These are phyloP conservation scores for Alloscopus bannaensis DNA, from an alignment of 2,888 invertebrate genomes.

Conservation along the genomic window DNA sequence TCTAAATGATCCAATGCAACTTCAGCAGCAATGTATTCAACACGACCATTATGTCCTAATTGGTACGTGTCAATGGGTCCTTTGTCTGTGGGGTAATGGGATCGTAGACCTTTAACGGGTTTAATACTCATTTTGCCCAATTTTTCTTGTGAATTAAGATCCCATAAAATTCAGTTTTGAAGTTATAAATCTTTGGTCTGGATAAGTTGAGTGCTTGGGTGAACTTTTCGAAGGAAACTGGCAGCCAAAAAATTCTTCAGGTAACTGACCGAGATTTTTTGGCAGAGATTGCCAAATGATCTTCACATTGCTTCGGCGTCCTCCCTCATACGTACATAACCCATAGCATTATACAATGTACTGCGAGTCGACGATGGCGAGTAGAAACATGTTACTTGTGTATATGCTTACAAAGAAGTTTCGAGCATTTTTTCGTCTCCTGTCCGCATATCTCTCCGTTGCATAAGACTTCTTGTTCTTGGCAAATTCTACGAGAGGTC, in stretches of 20 bases:
- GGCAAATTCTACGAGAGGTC: slow-evolving; percentile 9
- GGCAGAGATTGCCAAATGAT: neutral
- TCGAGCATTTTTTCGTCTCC: too few relatives aligned
- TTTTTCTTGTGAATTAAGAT: neutral
- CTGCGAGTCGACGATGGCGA: too few relatives aligned
- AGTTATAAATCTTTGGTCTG: neutral
- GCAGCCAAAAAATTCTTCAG: slow-evolving; percentile 11
- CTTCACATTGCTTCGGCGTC: too few relatives aligned
- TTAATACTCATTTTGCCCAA: slow-evolving; percentile 55
- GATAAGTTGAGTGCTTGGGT: neutral
- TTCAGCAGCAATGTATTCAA: slow-evolving; percentile 65
- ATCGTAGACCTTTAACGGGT: slow-evolving; percentile 53
- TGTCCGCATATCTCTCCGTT: too few relatives aligned
- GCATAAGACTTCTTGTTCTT: too few relatives aligned
- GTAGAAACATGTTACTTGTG: too few relatives aligned
- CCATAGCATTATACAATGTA: too few relatives aligned
- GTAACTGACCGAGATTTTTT: slow-evolving; percentile 41
- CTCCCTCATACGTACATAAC: too few relatives aligned
- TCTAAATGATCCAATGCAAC: slow-evolving; percentile 59
- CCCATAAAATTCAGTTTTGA: neutral
- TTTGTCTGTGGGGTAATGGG: slow-evolving; percentile 65
- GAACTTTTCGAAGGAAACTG: slow-evolving; percentile 6
- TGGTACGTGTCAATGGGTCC: slow-evolving; percentile 65
- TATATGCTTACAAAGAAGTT: too few relatives aligned
- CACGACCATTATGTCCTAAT: slow-evolving; percentile 60